Conservation (phyloP, 2,797 vertebrate genomes). For the Anolis apletophallus region DNA sequence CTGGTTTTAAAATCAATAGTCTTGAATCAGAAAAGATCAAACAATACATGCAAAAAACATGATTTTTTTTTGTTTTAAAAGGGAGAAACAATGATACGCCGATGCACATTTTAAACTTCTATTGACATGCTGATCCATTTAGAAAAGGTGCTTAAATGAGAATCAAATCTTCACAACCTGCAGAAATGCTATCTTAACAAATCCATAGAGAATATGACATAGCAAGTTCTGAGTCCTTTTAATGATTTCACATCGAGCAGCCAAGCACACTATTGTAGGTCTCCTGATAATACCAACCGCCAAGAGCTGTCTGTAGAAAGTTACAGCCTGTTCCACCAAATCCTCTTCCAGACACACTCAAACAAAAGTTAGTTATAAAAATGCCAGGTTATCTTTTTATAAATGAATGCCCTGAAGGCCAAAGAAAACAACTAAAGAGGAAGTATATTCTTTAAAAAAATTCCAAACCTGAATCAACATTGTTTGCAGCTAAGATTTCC, state of each 20-base stretch:
- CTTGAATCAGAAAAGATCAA: conserved; percentile 15
- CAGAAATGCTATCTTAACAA: conserved; percentile 10
- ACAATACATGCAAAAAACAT: neutral
- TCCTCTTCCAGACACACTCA: neutral
- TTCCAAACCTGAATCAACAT: neutral
- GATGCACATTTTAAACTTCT: conserved; percentile 16
- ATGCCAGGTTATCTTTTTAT: neutral
- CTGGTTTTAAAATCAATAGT: conserved; percentile 1
- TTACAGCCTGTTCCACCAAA: neutral
- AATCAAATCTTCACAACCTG: neutral
- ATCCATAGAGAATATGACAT: neutral
- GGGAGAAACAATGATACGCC: neutral
- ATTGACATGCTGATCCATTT: neutral
- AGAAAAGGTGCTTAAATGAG: conserved; percentile 4
- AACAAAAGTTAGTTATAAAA: conserved; percentile 31
- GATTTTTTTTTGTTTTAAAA: neutral
- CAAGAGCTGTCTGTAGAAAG: conserved; percentile 24
- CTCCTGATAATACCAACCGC: conserved; percentile 9
- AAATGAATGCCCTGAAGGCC: neutral
- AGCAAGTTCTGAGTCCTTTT: conserved; percentile 21
- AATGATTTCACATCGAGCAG: neutral
- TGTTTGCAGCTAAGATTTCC: neutral
- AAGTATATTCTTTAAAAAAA: neutral
- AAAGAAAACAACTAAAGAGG: conserved; percentile 9
- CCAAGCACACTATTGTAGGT: conserved; percentile 16